Base-by-base conservation (phyloP, 2,888 invertebrate genomes). In the Elgonia sp. region DNA sequence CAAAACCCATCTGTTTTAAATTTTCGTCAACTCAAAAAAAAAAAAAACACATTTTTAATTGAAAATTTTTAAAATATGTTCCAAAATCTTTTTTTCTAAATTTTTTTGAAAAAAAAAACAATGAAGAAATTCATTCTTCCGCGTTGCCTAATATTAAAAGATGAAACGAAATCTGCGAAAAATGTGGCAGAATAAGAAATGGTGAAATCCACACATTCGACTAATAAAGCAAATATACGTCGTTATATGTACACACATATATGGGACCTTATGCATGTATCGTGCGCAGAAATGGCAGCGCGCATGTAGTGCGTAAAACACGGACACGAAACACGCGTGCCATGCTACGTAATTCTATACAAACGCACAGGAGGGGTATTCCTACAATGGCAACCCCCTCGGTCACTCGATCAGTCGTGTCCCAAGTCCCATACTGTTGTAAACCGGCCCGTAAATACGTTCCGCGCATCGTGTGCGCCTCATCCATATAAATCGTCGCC, bases 351-450 rank as follows among this genome's bases (percentile, higher is more conserved):
- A 93, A 94, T 93, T 93, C 93, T 93, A 93, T 94, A 94, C 93
- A 92, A 91, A 90, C 92, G 89, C 88, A 91, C 91, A 92, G 93
- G 94, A 93, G 94, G 93, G 93, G 93, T 93, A 92, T 92, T 92
- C 92, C 91, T 90, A 91, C 92, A 92, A 93, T 93, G 91, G 86
- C 93, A 94, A 94, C 94, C 94, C 94, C 94, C 93, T 93, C 94
- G 94, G 94, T 94, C 94, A 94, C 94, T 94, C 94, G 94, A 94
- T 94, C 94, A 94, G 94, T 94, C 94, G 94, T 94, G 93, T 93
- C 93, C 93, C 93, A 92, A 92, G 93, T 92, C 88, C 91, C 93
- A 92, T 90, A 90, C 92, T 89, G 93, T 92, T 91, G 91, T 91
- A 92, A 92, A 92, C 91, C 90, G 86, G 86, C 87, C 87, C 84